phyloP scores from a whole-genome alignment of 2,797 vertebrate species.

The Lutjanus argentimaculatus region DNA sequence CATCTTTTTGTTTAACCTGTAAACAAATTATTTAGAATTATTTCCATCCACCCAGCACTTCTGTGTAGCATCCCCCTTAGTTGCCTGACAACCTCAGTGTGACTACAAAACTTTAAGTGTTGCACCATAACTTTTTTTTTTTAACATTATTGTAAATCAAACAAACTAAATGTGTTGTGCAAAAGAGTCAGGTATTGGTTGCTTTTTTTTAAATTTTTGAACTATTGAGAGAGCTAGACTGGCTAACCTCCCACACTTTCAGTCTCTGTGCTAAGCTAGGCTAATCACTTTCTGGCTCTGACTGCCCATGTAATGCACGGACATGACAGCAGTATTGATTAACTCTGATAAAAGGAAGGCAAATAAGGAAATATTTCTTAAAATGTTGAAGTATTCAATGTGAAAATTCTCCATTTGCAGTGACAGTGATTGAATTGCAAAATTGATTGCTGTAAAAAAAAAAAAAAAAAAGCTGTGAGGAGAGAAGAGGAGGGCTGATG shows the following conservation, averaged over 20 bases:
- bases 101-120: too few relatives aligned
- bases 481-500: conserved; percentile 6
- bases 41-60: too few relatives aligned
- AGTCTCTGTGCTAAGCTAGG: conserved; percentile 2
- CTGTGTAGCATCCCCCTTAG: too few relatives aligned
- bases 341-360: not conserved
- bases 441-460: not conserved
- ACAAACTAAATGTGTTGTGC: not conserved
- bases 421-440: conserved; percentile 30
- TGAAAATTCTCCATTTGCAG: conserved; percentile 3
- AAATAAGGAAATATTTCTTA: not conserved
- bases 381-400: not conserved
- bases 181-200: not conserved
- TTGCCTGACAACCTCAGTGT: too few relatives aligned
- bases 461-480: conserved; percentile 31
- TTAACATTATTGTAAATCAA: not conserved
- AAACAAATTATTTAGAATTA: not conserved
- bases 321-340: not conserved
- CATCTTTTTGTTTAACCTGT: not conserved
- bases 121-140: too few relatives aligned
- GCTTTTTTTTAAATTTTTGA: not conserved
- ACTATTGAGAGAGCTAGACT: not conserved
- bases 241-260: not conserved
- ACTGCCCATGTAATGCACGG: not conserved
- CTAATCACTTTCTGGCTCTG: not conserved